Conservation (phyloP, 2,113 vertebrate genomes). For the Scytalopus superciliaris region DNA sequence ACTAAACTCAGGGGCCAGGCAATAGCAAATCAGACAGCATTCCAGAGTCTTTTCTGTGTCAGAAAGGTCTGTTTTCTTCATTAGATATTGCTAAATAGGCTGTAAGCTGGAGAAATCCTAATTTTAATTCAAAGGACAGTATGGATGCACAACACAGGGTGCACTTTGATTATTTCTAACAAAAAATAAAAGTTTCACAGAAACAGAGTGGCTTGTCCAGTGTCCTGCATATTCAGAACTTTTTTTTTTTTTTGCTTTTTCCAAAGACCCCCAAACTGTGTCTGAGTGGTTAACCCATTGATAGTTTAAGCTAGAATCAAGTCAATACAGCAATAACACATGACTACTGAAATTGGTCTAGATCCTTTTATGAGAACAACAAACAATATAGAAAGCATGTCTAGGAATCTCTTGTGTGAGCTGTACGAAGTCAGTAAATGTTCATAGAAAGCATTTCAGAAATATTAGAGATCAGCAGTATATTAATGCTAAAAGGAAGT, state of each 20-base stretch:
- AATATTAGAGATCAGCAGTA: neutral
- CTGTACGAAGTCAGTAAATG: neutral
- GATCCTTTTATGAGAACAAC: neutral
- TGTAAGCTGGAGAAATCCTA: neutral
- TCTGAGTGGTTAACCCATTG: neutral
- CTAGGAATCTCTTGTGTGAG: neutral
- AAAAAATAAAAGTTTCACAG: neutral
- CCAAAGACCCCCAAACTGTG: neutral
- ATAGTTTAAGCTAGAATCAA: neutral
- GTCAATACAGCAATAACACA: neutral
- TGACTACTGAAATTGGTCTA: neutral
- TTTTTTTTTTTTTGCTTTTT: neutral
- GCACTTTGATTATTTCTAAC: neutral
- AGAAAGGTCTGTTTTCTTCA: neutral
- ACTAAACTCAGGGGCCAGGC: neutral
- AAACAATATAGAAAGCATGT: neutral
- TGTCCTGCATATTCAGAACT: neutral
- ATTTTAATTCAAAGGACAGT: neutral
- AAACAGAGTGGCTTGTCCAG: neutral
- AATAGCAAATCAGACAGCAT: neutral
- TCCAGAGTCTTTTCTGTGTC: neutral
- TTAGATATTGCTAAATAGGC: neutral
- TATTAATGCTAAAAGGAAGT: neutral
- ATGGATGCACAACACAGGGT: neutral
- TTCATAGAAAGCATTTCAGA: neutral